These are phyloP conservation scores for Semnopithecus entellus DNA, from an alignment of 2,113 vertebrate species.

Conservation along the genomic window DNA sequence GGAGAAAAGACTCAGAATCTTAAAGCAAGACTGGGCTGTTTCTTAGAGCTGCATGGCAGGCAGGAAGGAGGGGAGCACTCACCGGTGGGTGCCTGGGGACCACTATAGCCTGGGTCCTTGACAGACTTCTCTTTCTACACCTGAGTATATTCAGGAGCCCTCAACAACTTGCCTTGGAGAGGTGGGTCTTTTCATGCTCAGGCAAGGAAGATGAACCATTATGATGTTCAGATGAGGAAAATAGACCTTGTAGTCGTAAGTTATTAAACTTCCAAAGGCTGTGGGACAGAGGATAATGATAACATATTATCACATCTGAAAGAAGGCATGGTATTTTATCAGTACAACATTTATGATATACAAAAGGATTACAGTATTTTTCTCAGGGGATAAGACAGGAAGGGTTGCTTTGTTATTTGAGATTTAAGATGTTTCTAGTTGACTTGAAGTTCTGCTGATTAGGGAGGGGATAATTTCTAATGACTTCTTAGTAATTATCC, in stretches of 20 bases:
- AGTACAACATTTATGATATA: neutral
- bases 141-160: neutral
- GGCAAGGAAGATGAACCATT: neutral
- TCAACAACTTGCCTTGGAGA: neutral
- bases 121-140: neutral
- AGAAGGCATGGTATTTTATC: neutral
- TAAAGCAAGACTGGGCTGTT: neutral
- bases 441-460: neutral
- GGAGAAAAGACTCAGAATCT: neutral
- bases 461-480: neutral
- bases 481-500: neutral
- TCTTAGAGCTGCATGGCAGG: neutral
- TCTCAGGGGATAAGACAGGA: neutral
- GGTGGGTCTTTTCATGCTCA: neutral
- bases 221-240: constrained; percentile 20
- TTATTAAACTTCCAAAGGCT: constrained; percentile 30
- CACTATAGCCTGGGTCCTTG: neutral
- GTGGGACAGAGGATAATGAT: neutral
- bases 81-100: neutral
- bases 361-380: neutral
- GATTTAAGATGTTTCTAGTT: constrained; percentile 1
- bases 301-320: neutral
- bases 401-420: neutral
- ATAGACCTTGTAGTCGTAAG: neutral
- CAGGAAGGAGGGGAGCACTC: neutral